Evolutionary conservation across 2,888 invertebrate species (phyloP), one percentile per base, ranked within the genome.

Genomic region (Platynereis dumerilii): DNA sequence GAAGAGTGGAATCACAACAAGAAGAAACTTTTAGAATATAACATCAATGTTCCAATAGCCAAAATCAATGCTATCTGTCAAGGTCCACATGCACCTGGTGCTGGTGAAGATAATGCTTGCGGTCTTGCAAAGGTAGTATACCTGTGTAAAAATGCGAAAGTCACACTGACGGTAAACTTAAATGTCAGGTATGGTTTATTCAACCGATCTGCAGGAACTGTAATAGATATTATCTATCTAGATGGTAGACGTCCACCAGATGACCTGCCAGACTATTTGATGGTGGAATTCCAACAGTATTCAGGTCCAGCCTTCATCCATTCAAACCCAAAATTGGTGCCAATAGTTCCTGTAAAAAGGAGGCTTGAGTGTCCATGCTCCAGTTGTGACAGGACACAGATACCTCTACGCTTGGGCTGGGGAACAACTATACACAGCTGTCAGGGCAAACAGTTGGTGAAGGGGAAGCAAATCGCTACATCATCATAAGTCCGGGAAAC

Each of bases 331-430:
- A 66, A 58, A 28, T 10, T 71, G n/a, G 65, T 72, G n/a, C 72
- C 72, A 20, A 69, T 73, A 57, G 56, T 71, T 39, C 70, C 74
- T 28, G 62, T 70, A 17, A 60, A 62, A 57, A 61, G 69, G 55
- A 58, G 58, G 58, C 15, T 70, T 12, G 72, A 73, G 7, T 73
- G 71, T 39, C 26, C 10, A 17, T 72, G 71, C 52, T 39, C 64
- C 27, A 17, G 10, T n/a, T 72, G 72, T 24, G 67, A 60, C 53
- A 44, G 69, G 28, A 62, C 52, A 39, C 71, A 71, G 55, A 55
- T 72, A 15, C 73, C 73, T 5, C 42, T 73, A 3, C 29, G 67
- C 3, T 61, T 73, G 22, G 71, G 70, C 3, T 71, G 72, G 73
- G 73, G 62, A 22, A 68, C 68, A 2, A 72, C 73, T 10, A 28